These are phyloP conservation scores for Nasonia vitripennis DNA, from an alignment of 1,140 invertebrate genomes.

Conservation along the genomic window DNA sequence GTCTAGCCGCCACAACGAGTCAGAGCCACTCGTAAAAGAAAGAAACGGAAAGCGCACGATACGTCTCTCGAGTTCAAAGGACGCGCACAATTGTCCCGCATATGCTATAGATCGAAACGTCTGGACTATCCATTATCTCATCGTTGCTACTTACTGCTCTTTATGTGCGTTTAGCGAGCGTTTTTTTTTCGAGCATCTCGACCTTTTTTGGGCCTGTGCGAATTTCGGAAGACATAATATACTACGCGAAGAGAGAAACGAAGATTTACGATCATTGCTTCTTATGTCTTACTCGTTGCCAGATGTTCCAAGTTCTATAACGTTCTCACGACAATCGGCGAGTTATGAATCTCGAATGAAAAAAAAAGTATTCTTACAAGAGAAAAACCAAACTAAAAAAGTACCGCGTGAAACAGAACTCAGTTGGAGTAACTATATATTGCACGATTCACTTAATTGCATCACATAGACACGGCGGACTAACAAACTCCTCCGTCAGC, in stretches of 20 bases:
- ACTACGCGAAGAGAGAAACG: not conserved
- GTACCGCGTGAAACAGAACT: not conserved
- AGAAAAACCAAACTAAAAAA: not conserved
- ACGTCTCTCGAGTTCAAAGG: not conserved
- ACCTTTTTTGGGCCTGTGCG: not conserved
- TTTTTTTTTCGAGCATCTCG: too few species aligned
- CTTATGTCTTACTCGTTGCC: too few species aligned
- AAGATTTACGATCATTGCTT: not conserved
- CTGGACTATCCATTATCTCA: slow-evolving; percentile 8
- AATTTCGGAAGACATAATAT: not conserved
- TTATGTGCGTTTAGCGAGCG: not conserved
- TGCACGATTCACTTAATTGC: slow-evolving; percentile 21
- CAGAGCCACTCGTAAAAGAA: not conserved
- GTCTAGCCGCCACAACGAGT: not conserved
- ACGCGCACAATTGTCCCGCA: slow-evolving; percentile 20
- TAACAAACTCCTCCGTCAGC: slow-evolving; percentile 3
- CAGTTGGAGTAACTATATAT: not conserved
- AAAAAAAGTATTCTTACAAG: not conserved
- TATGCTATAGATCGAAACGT: not conserved
- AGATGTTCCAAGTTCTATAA: too few species aligned
- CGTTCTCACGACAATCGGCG: too few species aligned
- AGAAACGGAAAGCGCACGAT: not conserved
- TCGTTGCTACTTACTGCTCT: not conserved
- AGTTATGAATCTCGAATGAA: too few species aligned
- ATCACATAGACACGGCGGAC: slow-evolving; percentile 20